Evolutionary conservation across 2,888 invertebrate species (phyloP).

Genomic region (Rugalucina vietnamica): DNA sequence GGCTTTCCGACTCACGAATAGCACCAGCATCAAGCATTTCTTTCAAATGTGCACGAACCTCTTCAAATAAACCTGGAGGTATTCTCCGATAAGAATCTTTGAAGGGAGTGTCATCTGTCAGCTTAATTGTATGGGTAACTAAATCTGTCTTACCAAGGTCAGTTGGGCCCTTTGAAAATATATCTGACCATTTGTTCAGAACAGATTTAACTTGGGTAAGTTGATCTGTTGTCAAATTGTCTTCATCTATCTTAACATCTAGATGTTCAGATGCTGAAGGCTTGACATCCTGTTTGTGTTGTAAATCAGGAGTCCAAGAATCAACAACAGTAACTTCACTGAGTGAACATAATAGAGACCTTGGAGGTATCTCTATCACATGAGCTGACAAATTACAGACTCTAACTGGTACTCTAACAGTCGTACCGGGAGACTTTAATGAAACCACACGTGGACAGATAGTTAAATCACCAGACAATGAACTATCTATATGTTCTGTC

Average conservation of each 20-base stretch:
- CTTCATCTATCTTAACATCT: neutral
- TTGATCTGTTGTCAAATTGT: conserved; percentile 20
- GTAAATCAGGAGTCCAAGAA: neutral
- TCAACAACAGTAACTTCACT: conserved; percentile 17
- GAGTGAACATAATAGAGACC: conserved; percentile 9
- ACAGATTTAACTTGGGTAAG: conserved; percentile 7
- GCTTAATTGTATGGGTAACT: too few species aligned
- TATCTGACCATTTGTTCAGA: too few species aligned
- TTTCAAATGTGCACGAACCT: too few species aligned
- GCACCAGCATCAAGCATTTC: too few species aligned
- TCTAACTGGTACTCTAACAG: conserved; percentile 22
- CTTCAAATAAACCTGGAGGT: too few species aligned
- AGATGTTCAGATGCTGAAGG: neutral
- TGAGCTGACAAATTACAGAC: conserved; percentile 20
- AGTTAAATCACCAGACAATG: neutral
- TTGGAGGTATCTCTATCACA: conserved; percentile 6
- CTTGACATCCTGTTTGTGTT: neutral
- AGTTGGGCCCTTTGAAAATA: conserved; percentile 26
- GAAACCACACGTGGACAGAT: conserved; percentile 22
- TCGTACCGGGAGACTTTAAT: neutral
- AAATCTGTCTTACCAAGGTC: conserved; percentile 39
- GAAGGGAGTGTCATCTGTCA: too few species aligned
- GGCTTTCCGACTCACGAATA: too few species aligned
- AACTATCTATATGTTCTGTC: conserved; percentile 9
- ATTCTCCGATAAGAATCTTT: too few species aligned